phyloP scores from a whole-genome alignment of 2,888 invertebrate genomes.

The Ochropleura leucogaster region DNA sequence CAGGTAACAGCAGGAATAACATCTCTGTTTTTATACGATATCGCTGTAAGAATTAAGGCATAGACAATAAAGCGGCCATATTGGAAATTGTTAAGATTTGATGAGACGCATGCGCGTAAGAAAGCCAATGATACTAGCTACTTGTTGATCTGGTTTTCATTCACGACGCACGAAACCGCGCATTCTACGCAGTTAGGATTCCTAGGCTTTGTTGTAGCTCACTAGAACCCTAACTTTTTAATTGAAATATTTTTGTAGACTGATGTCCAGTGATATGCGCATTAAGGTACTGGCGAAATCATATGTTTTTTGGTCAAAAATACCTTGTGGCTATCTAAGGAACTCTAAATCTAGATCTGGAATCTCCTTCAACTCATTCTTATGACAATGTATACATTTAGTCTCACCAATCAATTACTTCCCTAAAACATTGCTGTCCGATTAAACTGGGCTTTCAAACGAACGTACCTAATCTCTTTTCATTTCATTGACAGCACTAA shows the following conservation, averaged over 20 bases:
- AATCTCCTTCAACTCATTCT: not conserved
- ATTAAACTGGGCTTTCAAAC: not conserved
- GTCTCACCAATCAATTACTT: not conserved
- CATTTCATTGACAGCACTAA: not conserved
- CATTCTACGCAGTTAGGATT: slow-evolving; percentile 81
- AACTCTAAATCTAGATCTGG: not conserved
- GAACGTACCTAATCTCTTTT: not conserved
- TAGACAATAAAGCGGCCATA: slow-evolving; percentile 73
- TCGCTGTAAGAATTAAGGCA: slow-evolving; percentile 54
- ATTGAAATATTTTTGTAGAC: not conserved
- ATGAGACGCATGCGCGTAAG: slow-evolving; percentile 77
- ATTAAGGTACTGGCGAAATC: not conserved
- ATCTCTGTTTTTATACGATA: slow-evolving; percentile 40
- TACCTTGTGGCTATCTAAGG: not conserved
- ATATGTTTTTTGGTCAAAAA: not conserved
- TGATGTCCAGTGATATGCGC: not conserved
- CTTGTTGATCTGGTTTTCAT: slow-evolving; percentile 88
- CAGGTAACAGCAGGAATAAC: not conserved
- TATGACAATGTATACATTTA: not conserved
- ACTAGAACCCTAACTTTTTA: slow-evolving; percentile 23
- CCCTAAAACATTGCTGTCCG: not conserved
- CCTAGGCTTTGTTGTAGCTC: slow-evolving; percentile 59
- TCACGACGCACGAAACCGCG: slow-evolving; percentile 83
- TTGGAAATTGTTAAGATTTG: slow-evolving; percentile 71
- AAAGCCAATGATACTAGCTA: slow-evolving; percentile 74